Conservation (phyloP, 2,113 vertebrate genomes). For the Columba livia region DNA sequence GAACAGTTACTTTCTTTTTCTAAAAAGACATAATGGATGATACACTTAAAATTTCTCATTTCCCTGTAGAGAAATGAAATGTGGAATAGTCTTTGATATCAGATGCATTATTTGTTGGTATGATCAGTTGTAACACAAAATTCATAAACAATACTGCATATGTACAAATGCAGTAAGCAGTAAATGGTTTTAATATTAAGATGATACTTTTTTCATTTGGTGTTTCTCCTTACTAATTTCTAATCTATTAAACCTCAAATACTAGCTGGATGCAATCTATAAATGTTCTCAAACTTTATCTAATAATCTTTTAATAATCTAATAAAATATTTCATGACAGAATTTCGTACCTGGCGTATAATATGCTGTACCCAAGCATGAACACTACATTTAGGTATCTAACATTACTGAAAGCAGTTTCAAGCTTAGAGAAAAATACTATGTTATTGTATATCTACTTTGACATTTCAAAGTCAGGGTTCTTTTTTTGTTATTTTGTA, state of each 20-base stretch:
- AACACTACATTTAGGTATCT: background rate
- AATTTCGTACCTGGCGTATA: background rate
- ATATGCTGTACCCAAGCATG: background rate
- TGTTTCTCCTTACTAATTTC: background rate
- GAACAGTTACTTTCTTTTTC: background rate
- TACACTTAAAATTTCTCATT: background rate
- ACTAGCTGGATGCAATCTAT: background rate
- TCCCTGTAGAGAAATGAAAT: background rate
- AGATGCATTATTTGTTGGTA: background rate
- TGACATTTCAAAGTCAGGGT: background rate
- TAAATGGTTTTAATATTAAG: background rate
- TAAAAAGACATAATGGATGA: background rate
- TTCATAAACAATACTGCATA: background rate
- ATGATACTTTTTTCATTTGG: background rate
- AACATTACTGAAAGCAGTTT: background rate
- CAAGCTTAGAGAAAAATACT: background rate
- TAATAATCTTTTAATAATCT: background rate
- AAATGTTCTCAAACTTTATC: background rate
- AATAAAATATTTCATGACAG: background rate
- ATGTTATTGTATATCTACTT: background rate
- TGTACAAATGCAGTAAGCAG: background rate
- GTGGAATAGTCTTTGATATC: background rate
- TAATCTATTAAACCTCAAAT: background rate
- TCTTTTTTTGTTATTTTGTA: background rate
- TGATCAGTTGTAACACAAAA: background rate